These are phyloP conservation scores for Callyntrura sp. DNA, from an alignment of 2,888 invertebrate species.

Conservation along the genomic window DNA sequence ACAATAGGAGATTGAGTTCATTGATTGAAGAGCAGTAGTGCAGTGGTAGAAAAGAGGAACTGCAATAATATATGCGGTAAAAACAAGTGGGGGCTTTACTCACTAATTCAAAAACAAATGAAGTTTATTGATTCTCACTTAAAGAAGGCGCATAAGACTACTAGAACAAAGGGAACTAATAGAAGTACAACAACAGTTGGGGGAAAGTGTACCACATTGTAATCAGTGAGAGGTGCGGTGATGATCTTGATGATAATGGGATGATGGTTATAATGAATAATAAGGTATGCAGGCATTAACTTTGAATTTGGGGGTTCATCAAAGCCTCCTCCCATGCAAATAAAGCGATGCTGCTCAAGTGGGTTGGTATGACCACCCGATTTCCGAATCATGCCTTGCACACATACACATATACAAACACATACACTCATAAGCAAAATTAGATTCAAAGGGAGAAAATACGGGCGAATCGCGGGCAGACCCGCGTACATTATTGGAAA, in stretches of 20 bases:
- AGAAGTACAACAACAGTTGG: neutral
- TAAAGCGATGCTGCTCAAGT: too few species aligned
- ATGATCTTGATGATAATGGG: neutral
- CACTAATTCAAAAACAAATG: neutral
- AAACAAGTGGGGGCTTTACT: neutral
- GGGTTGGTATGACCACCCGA: too few species aligned
- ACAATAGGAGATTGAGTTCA: neutral
- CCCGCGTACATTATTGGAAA: too few species aligned
- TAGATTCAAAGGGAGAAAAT: too few species aligned
- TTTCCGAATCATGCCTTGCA: too few species aligned
- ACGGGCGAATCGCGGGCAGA: too few species aligned
- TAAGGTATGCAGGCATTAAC: neutral
- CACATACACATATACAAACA: too few species aligned
- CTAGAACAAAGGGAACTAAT: neutral
- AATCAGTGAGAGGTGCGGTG: neutral
- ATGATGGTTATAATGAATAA: neutral
- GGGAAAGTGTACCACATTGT: neutral
- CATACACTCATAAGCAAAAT: too few species aligned
- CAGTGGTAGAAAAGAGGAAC: neutral
- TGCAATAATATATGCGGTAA: neutral
- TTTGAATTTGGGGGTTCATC: neutral
- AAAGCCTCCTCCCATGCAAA: too few species aligned
- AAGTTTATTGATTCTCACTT: slow-evolving; percentile 9
- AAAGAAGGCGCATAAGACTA: neutral
- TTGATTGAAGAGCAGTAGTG: neutral